Conservation (phyloP, 1,140 invertebrate species). For the Apis mellifera region DNA sequence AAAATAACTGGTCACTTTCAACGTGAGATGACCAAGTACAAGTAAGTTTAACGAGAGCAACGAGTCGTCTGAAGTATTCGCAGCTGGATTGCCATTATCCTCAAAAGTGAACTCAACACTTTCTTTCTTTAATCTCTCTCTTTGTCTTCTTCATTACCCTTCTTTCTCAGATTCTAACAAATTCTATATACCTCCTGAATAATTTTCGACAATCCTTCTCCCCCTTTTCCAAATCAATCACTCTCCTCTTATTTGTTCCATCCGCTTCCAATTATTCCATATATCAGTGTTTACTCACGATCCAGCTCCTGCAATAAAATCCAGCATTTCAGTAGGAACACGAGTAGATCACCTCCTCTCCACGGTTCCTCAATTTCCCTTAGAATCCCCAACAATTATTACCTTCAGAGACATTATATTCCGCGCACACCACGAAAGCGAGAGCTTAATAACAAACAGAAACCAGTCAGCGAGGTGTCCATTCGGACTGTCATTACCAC, state of each 20-base stretch:
- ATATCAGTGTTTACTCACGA: no score
- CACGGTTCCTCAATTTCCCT: background rate
- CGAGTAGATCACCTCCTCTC: background rate
- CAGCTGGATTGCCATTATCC: conserved; percentile 59
- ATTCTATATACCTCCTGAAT: no score
- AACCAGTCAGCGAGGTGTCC: conserved; percentile 55
- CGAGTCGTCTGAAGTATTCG: conserved; percentile 55
- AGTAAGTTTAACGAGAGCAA: conserved; percentile 72
- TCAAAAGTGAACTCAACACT: conserved; percentile 39
- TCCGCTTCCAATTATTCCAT: no score
- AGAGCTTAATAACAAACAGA: conserved; percentile 69
- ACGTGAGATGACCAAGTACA: conserved; percentile 27
- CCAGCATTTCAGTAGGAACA: no score
- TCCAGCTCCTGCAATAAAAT: no score
- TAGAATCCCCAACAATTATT: background rate
- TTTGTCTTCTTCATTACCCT: background rate
- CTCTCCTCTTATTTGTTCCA: no score
- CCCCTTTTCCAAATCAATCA: no score
- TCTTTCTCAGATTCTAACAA: background rate
- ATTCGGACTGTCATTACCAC: conserved; percentile 59
- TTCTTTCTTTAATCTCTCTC: background rate
- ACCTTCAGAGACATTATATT: background rate
- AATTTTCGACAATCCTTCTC: no score
- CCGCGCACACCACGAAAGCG: background rate
- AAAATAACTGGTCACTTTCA: background rate